These are phyloP conservation scores for Pseudanteris insignis DNA, from an alignment of 2,888 invertebrate genomes.

Conservation along the genomic window DNA sequence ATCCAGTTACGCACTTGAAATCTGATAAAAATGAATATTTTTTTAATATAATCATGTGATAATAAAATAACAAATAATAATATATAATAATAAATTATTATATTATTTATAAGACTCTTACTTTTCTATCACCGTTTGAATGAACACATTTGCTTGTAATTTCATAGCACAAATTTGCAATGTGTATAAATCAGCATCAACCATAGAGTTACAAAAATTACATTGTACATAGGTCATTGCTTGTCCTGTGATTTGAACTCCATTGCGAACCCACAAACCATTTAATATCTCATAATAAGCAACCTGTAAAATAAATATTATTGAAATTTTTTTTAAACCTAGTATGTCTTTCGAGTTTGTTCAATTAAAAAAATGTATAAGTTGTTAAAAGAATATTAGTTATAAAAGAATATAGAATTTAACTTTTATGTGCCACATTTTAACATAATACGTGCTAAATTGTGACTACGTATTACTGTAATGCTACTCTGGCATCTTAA, in stretches of 20 bases:
- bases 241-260: conserved; percentile 97
- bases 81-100: no score
- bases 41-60: no score
- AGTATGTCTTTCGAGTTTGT: neutral
- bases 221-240: conserved; percentile 99
- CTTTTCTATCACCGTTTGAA: conserved; percentile 89
- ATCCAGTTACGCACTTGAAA: conserved; percentile 90
- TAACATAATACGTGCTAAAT: no score
- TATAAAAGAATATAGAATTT: no score
- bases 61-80: no score
- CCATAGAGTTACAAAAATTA: conserved; percentile 98
- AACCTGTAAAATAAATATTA: conserved; percentile 73
- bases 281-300: conserved; percentile 94
- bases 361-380: no score
- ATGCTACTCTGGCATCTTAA: no score
- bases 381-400: no score
- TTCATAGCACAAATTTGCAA: conserved; percentile 92
- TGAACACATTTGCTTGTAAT: conserved; percentile 84
- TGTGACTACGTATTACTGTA: no score
- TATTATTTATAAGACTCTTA: no score
- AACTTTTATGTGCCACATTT: no score
- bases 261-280: conserved; percentile 96
- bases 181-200: conserved; percentile 95
- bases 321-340: neutral
- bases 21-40: no score